phyloP scores from a whole-genome alignment of 2,797 vertebrate species.

The Pipistrellus pygmaeus region DNA sequence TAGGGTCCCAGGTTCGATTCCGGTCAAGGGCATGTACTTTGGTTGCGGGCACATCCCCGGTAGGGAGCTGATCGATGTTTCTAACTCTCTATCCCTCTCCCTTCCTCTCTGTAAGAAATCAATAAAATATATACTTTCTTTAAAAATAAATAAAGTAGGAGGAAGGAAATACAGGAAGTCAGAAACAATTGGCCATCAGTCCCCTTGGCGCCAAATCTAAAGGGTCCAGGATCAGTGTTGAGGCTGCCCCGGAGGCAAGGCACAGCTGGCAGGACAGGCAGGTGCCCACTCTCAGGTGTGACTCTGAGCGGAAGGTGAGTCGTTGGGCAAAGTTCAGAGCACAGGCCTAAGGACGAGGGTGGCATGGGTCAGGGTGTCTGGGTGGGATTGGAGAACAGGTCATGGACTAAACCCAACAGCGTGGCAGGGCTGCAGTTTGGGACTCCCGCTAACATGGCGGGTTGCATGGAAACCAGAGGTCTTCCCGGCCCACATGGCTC shows the following conservation, averaged over 20 bases:
- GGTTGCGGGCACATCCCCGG: too few species aligned
- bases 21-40: too few species aligned
- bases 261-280: neutral
- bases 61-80: too few species aligned
- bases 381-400: neutral
- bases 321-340: neutral
- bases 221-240: too few species aligned
- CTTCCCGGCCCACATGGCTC: too few species aligned
- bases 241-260: neutral
- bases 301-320: conserved; percentile 10
- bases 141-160: too few species aligned
- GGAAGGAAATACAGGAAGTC: neutral
- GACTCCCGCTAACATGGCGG: neutral
- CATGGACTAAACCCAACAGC: neutral
- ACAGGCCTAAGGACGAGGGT: neutral
- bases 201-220: too few species aligned
- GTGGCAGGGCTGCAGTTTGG: neutral
- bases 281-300: neutral
- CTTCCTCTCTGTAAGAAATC: too few species aligned
- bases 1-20: too few species aligned
- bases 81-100: too few species aligned
- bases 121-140: too few species aligned
- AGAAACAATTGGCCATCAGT: conserved; percentile 27
- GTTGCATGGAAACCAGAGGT: too few species aligned
- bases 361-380: neutral